phyloP scores from a whole-genome alignment of 2,888 invertebrate genomes.

The Eupithecia tripunctaria region DNA sequence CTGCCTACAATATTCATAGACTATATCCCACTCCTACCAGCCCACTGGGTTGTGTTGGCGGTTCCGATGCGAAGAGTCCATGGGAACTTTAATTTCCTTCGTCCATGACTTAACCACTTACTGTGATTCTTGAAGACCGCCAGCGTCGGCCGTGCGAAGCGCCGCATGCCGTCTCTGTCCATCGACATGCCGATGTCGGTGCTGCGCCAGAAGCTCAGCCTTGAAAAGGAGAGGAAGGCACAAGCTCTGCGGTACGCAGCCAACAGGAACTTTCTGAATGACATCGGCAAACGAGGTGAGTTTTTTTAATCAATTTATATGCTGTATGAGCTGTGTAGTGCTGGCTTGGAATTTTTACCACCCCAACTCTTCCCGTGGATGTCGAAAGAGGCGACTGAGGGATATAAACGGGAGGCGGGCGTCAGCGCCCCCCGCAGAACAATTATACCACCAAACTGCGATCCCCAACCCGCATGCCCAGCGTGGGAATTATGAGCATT shows the following conservation, averaged over 20 bases:
- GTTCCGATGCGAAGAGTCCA: background rate
- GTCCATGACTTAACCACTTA: background rate
- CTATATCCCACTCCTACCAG: no score
- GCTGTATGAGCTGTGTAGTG: no score
- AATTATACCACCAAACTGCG: no score
- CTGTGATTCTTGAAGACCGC: slow-evolving; percentile 58
- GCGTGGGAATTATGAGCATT: no score
- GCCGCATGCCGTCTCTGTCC: slow-evolving; percentile 89
- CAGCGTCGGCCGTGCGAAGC: slow-evolving; percentile 77
- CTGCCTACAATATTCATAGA: background rate
- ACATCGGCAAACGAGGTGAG: slow-evolving; percentile 89
- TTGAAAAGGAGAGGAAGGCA: slow-evolving; percentile 90
- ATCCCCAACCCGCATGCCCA: no score
- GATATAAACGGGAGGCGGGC: no score
- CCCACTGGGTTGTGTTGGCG: background rate
- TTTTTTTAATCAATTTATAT: no score
- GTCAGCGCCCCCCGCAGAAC: no score
- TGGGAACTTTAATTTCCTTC: background rate
- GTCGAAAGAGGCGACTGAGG: no score
- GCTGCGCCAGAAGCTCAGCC: slow-evolving; percentile 89
- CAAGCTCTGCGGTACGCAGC: slow-evolving; percentile 82
- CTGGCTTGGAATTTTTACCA: no score
- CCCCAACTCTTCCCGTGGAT: no score
- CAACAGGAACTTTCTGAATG: slow-evolving; percentile 89
- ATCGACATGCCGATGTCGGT: slow-evolving; percentile 95